phyloP scores from a whole-genome alignment of 2,113 vertebrate genomes.

The Panurus biarmicus region DNA sequence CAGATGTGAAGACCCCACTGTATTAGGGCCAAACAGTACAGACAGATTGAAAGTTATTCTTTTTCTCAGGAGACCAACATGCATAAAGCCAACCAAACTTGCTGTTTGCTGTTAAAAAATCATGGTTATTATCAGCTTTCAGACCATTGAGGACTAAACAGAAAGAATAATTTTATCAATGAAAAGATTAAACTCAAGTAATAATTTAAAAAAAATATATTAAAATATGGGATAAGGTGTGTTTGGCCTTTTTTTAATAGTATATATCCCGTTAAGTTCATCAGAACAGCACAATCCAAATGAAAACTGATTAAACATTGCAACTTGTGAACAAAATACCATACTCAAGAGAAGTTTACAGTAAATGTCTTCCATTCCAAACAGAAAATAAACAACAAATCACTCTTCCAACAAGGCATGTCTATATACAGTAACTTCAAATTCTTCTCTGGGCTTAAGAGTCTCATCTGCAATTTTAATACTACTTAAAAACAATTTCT shows the following conservation, averaged over 20 bases:
- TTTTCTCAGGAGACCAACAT: background rate
- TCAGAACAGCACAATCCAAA: background rate
- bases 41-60: background rate
- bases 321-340: background rate
- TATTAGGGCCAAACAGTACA: background rate
- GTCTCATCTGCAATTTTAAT: background rate
- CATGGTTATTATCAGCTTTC: background rate
- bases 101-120: background rate
- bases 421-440: background rate
- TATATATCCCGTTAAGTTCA: background rate
- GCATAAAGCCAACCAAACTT: background rate
- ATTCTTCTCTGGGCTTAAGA: background rate
- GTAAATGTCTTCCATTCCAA: background rate
- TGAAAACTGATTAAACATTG: background rate
- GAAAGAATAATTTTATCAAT: background rate
- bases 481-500: background rate
- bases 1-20: background rate
- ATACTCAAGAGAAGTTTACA: background rate
- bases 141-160: background rate
- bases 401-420: background rate
- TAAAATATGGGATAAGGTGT: background rate
- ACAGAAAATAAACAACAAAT: constrained; percentile 14
- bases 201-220: background rate
- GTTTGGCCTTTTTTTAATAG: background rate
- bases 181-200: background rate